Evolutionary conservation across 2,888 invertebrate genomes (phyloP).

Genomic region (Acrocyrtus sp.): DNA sequence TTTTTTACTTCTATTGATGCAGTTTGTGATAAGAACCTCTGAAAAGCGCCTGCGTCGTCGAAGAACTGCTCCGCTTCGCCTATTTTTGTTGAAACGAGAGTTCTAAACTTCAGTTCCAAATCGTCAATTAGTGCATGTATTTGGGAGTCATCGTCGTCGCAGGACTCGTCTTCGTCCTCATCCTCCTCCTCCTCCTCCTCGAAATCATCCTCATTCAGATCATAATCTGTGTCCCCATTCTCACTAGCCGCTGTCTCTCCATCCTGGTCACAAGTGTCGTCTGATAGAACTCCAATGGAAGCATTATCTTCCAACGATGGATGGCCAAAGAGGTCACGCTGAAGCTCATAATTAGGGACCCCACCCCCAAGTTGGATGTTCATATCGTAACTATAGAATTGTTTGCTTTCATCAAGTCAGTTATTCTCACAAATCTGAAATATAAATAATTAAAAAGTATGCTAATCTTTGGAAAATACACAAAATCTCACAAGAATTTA

Average conservation of each 20-base stretch:
- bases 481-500: no score
- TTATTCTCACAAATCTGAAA: no score
- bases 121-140: slow-evolving; percentile 49
- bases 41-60: slow-evolving; percentile 26
- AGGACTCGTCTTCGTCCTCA: slow-evolving; percentile 27
- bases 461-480: no score
- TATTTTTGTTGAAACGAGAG: slow-evolving; percentile 44
- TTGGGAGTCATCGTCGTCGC: slow-evolving; percentile 48
- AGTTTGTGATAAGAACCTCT: background rate
- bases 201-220: slow-evolving; percentile 4
- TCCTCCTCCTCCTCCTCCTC: slow-evolving; percentile 23
- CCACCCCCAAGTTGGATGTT: slow-evolving; percentile 3
- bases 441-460: no score
- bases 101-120: slow-evolving; percentile 40
- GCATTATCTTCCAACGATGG: slow-evolving; percentile 1
- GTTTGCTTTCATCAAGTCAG: no score
- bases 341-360: background rate
- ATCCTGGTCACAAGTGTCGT: background rate
- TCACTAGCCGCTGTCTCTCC: slow-evolving; percentile 1
- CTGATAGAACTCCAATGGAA: background rate
- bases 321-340: background rate
- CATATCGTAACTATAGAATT: slow-evolving; percentile 4
- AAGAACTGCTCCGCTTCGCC: slow-evolving; percentile 44
- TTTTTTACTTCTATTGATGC: no score
- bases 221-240: slow-evolving; percentile 24